These are phyloP conservation scores for Hippopotamyrus pictus DNA, from an alignment of 2,797 vertebrate species.

Conservation along the genomic window DNA sequence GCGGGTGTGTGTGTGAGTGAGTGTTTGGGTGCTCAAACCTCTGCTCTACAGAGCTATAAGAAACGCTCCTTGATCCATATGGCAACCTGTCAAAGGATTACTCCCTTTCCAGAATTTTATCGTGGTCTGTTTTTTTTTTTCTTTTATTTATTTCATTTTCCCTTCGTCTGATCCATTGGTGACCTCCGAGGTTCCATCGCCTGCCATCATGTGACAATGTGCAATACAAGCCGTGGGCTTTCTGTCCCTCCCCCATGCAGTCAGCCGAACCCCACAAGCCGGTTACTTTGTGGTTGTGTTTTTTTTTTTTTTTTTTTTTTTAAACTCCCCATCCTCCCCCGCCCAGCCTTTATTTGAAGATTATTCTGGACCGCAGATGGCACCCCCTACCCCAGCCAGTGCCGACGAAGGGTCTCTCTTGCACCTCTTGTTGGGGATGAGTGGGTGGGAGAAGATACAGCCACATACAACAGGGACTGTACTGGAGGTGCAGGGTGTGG, in stretches of 20 bases:
- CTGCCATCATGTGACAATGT: slow-evolving; percentile 57
- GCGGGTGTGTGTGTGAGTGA: slow-evolving; percentile 29
- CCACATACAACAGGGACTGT: slow-evolving; percentile 55
- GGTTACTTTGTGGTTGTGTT: slow-evolving; percentile 27
- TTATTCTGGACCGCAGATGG: slow-evolving; percentile 38
- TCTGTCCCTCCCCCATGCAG: slow-evolving; percentile 51
- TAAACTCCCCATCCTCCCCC: not conserved
- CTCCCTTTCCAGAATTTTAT: not conserved
- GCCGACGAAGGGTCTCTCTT: slow-evolving; percentile 46
- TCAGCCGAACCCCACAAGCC: slow-evolving; percentile 36
- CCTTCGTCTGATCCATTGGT: slow-evolving; percentile 35
- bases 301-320: not conserved
- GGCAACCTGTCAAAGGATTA: slow-evolving; percentile 11
- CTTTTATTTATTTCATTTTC: slow-evolving; percentile 32
- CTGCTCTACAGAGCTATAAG: slow-evolving; percentile 38
- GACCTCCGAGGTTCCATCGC: slow-evolving; percentile 42
- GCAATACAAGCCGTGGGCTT: slow-evolving; percentile 63
- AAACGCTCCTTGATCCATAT: slow-evolving; percentile 17
- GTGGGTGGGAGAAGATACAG: slow-evolving; percentile 41
- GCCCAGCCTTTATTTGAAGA: not conserved
- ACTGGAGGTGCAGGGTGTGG: slow-evolving; percentile 33
- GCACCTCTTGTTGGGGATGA: slow-evolving; percentile 45
- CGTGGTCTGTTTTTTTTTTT: not conserved
- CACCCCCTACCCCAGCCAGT: slow-evolving; percentile 33
- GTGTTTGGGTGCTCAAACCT: slow-evolving; percentile 48